Base-by-base conservation (phyloP, 2,113 vertebrate genomes). In the Crocuta crocuta region DNA sequence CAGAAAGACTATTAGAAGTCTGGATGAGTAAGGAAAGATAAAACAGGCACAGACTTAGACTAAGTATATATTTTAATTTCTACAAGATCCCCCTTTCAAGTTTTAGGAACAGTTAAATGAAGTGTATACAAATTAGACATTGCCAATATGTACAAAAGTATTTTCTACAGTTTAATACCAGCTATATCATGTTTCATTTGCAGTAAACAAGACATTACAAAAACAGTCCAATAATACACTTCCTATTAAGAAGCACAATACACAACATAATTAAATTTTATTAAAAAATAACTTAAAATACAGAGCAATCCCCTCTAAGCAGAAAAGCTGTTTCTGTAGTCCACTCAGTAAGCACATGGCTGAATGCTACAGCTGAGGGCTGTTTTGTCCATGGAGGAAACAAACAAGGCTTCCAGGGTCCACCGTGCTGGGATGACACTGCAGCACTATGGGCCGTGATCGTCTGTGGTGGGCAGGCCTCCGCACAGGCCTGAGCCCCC, bases 71-170 rank as follows among this genome's bases (percentile, higher is more conserved):
- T 68, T 98, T 98, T 97, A 97, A 66, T 97, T 97, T 98, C 97
- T 93, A 83, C 96, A 97, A 98, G 95, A 66, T 0, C 0, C 55
- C 98, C 85, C 84, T 74, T 96, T 86, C 86, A n/a, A 95, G 83
- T 80, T 95, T 80, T 76, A 83, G 80, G 0, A 84, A 61, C 84
- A 94, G 89, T 84, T 92, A 86, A 89, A 53, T 86, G 96, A 96
- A 91, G 81, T 68, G 83, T 15, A 98, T 97, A 98, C 95, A 98
- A 97, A 98, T 95, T 65, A 97, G 96, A 92, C 48, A 88, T 70
- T 92, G 88, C 91, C 96, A 96, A 82, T 98, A 97, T 94, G 91
- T 98, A 99, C 98, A 98, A 98, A 99, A 98, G 95, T 98, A 97
- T 98, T 98, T 98, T 97, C 98, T 98, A 98, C 88, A 94, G 58